Evolutionary conservation across 2,113 vertebrate species (phyloP).

Genomic region (Arothron firmamentum): DNA sequence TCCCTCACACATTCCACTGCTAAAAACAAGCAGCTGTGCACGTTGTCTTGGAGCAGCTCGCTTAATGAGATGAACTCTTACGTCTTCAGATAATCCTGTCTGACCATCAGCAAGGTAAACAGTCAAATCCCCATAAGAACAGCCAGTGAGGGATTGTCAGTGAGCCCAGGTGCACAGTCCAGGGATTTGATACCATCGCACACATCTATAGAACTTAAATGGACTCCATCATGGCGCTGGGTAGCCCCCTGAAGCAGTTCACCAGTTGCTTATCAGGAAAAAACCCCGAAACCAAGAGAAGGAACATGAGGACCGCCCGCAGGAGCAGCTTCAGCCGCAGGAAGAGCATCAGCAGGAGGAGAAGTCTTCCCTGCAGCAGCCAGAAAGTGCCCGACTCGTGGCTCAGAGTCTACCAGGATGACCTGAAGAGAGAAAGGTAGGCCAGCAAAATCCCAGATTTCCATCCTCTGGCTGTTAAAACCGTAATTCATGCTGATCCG

Average conservation of each 20-base stretch:
- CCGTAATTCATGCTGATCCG: background rate
- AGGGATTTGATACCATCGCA: background rate
- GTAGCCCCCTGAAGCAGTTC: conserved; percentile 62
- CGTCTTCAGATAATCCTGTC: conserved; percentile 61
- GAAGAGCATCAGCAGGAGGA: conserved; percentile 64
- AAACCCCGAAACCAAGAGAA: conserved; percentile 20
- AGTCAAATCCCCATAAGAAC: conserved; percentile 50
- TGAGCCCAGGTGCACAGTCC: background rate
- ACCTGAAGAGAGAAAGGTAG: conserved; percentile 71
- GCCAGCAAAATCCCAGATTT: background rate
- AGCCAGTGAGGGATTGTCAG: conserved; percentile 1
- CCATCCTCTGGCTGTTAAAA: background rate
- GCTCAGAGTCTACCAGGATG: conserved; percentile 64
- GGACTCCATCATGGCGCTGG: conserved; percentile 60
- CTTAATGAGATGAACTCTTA: conserved; percentile 63
- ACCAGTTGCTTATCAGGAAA: conserved; percentile 52
- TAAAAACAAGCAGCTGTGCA: conserved; percentile 13
- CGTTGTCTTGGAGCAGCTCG: conserved; percentile 9
- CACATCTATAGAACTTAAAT: conserved; percentile 22
- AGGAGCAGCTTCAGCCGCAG: conserved; percentile 62
- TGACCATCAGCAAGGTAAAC: conserved; percentile 27
- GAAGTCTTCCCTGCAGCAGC: conserved; percentile 56
- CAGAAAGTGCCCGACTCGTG: conserved; percentile 70
- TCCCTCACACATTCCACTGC: too few species aligned
- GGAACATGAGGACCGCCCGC: conserved; percentile 33